These are phyloP conservation scores for Spodoptera frugiperda DNA, from an alignment of 1,140 invertebrate genomes.

Conservation along the genomic window DNA sequence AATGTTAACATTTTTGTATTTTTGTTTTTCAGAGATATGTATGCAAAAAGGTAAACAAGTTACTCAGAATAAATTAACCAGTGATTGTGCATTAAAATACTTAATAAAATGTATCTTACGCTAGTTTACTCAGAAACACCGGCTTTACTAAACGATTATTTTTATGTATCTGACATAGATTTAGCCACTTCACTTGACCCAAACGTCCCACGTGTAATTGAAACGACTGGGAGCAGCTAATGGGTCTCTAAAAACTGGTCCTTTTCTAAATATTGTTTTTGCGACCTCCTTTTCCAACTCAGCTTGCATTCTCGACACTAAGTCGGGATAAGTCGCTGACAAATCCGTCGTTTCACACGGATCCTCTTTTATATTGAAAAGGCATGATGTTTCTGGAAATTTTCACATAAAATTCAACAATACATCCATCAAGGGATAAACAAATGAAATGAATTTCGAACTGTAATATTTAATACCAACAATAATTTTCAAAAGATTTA, in stretches of 20 bases:
- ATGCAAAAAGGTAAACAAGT: too few species aligned
- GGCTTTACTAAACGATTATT: too few species aligned
- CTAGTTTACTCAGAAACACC: too few species aligned
- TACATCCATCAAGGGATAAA: too few species aligned
- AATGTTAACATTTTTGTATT: background rate
- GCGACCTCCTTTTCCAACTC: conserved; percentile 62
- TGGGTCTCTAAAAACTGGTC: conserved; percentile 59
- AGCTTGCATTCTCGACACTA: conserved; percentile 57
- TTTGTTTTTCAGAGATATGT: too few species aligned
- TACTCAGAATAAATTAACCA: too few species aligned
- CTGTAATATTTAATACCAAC: too few species aligned
- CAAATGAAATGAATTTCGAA: too few species aligned
- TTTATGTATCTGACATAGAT: too few species aligned
- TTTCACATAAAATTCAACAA: conserved; percentile 4
- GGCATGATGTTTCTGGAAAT: conserved; percentile 68
- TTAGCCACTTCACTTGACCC: background rate
- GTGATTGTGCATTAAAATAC: too few species aligned
- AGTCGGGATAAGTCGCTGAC: conserved; percentile 59
- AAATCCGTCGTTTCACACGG: conserved; percentile 73
- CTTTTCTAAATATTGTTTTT: conserved; percentile 60
- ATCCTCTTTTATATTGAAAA: conserved; percentile 74
- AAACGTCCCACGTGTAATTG: conserved; percentile 67
- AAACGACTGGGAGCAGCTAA: conserved; percentile 59
- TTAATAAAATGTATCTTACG: too few species aligned
- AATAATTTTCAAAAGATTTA: too few species aligned